Conservation (phyloP, 2,113 vertebrate genomes). For the Leptobrachium ailaonicum region DNA sequence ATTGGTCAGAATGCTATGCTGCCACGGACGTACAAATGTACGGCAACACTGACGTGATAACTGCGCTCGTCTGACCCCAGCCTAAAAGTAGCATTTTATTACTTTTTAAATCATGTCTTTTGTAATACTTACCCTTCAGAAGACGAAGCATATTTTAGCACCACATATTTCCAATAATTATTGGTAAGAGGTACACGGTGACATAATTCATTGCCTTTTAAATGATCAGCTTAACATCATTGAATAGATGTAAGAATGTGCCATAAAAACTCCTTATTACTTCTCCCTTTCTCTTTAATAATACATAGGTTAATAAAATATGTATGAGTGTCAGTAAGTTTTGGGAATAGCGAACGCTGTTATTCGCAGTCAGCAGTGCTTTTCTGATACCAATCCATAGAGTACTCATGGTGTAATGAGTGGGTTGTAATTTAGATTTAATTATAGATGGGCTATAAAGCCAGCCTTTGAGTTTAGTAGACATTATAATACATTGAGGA, state of each 20-base stretch:
- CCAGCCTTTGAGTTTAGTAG: not conserved
- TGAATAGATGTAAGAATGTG: slow-evolving; percentile 8
- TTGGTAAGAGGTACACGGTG: not conserved
- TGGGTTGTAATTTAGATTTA: slow-evolving; percentile 25
- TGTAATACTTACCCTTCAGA: too few species aligned
- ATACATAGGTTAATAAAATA: slow-evolving; percentile 37
- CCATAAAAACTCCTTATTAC: slow-evolving; percentile 29
- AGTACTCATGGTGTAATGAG: slow-evolving; percentile 16
- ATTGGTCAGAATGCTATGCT: too few species aligned
- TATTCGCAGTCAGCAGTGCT: slow-evolving; percentile 16
- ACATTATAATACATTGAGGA: slow-evolving; percentile 6
- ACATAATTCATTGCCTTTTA: slow-evolving; percentile 6
- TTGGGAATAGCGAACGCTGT: slow-evolving; percentile 28
- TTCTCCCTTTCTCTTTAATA: slow-evolving; percentile 14
- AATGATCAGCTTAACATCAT: slow-evolving; percentile 8
- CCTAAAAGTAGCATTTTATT: too few species aligned
- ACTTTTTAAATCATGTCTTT: too few species aligned
- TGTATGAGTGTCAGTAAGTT: slow-evolving; percentile 27
- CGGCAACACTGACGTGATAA: too few species aligned
- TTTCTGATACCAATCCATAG: slow-evolving; percentile 18
- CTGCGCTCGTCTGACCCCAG: too few species aligned
- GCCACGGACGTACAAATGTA: too few species aligned
- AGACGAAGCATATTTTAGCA: too few species aligned
- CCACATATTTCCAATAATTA: too few species aligned
- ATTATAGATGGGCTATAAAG: slow-evolving; percentile 34